Percentiles rank a stretch among this genome's conserved stretches.
Evolutionary conservation across 1,140 invertebrate genomes (phyloP).

Genomic region (Gryllus bimaculatus): DNA sequence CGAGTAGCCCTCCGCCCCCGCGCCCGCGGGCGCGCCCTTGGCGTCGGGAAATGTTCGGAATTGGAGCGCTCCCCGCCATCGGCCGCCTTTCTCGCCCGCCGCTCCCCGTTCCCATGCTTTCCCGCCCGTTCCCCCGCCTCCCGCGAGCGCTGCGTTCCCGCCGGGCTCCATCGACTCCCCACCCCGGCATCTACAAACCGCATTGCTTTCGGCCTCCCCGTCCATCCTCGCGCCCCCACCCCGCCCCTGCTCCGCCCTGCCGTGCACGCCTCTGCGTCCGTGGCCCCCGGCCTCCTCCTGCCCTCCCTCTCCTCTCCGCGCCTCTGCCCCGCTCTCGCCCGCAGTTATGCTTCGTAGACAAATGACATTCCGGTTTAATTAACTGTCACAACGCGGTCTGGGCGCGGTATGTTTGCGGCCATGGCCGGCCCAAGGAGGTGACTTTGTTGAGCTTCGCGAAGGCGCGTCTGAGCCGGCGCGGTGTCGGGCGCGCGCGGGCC

Average conservation of each 20-base stretch:
- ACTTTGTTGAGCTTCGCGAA: background rate
- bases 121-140: too few relatives aligned
- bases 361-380: slow-evolving; percentile 5
- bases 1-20: background rate
- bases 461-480: background rate
- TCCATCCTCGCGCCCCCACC: too few relatives aligned
- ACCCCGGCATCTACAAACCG: too few relatives aligned
- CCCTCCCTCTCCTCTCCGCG: too few relatives aligned
- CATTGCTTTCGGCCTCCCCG: too few relatives aligned
- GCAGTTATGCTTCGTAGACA: background rate
- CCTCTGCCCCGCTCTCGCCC: background rate
- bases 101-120: background rate
- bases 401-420: background rate
- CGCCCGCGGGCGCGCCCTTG: too few relatives aligned
- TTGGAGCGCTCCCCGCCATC: too few relatives aligned
- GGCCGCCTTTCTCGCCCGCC: too few relatives aligned
- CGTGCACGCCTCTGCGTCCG: background rate
- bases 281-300: too few relatives aligned
- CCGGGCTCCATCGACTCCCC: too few relatives aligned
- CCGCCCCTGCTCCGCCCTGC: background rate
- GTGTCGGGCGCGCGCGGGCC: too few relatives aligned
- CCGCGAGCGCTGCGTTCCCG: background rate
- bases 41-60: too few relatives aligned
- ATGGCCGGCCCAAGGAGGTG: background rate
- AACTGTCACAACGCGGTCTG: background rate